A percentile compares a stretch with the other conserved stretches of the same genome.
Conservation (phyloP, 2,888 invertebrate species). For the Lacanobia wlatinum region DNA sequence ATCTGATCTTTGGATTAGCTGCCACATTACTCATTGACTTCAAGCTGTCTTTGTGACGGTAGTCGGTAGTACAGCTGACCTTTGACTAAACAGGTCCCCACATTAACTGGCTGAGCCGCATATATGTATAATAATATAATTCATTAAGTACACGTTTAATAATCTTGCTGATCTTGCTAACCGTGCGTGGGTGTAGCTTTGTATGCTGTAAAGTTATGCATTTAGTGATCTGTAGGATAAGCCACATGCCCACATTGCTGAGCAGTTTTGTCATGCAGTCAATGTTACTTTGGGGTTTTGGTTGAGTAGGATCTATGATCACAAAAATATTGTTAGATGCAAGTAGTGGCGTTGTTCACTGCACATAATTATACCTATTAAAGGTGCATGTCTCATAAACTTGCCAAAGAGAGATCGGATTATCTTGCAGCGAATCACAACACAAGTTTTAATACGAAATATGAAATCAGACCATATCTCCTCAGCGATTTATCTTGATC, state of each 20-base stretch:
- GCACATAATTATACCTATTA: not conserved
- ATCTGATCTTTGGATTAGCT: constrained; percentile 24
- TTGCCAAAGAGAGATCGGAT: constrained; percentile 14
- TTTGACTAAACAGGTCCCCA: constrained; percentile 56
- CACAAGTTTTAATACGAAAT: constrained; percentile 29
- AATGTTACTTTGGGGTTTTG: not conserved
- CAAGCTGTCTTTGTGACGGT: constrained; percentile 16
- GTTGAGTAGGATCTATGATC: not conserved
- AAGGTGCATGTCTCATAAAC: constrained; percentile 6
- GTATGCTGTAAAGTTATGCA: constrained; percentile 19
- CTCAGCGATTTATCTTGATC: constrained; percentile 48
- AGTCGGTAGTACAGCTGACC: constrained; percentile 48
- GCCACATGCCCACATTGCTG: constrained; percentile 30
- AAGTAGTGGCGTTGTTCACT: not conserved
- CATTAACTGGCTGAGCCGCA: constrained; percentile 36
- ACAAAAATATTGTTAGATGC: constrained; percentile 13
- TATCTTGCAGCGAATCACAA: constrained; percentile 26
- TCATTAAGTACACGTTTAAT: constrained; percentile 47
- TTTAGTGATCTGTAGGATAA: constrained; percentile 26
- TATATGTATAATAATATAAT: constrained; percentile 54
- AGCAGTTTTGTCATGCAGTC: constrained; percentile 21
- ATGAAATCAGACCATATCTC: constrained; percentile 40
- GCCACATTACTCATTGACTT: constrained; percentile 32
- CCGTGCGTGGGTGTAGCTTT: constrained; percentile 47
- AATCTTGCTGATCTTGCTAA: constrained; percentile 46